Conservation (phyloP, 2,113 vertebrate species). For the Hyperopisus bebe region DNA sequence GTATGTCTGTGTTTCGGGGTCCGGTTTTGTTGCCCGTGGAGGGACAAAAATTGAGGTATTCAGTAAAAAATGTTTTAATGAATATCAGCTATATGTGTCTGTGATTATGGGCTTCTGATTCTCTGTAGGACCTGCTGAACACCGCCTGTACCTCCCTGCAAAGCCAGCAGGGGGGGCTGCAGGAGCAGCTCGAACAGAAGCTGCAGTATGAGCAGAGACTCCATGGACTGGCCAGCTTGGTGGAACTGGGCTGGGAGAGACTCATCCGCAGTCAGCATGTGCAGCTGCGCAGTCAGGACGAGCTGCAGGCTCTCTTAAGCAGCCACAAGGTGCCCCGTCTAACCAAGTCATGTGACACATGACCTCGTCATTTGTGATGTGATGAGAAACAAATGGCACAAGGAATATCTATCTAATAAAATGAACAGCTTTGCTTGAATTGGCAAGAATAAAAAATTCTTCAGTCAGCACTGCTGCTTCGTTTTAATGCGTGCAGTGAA, state of each 20-base stretch:
- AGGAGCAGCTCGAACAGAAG: neutral
- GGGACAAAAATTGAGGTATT: neutral
- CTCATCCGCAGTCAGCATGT: slow-evolving; percentile 1
- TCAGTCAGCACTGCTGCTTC: neutral
- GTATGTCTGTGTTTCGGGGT: neutral
- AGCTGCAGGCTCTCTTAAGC: slow-evolving; percentile 61
- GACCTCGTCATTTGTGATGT: neutral
- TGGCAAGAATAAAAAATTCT: neutral
- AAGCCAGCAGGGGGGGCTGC: neutral
- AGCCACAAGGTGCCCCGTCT: slow-evolving; percentile 65
- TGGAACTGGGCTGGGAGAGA: neutral
- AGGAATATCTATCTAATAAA: neutral
- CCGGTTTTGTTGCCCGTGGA: neutral
- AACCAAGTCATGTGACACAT: neutral
- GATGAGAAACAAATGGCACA: neutral
- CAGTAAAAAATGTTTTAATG: neutral
- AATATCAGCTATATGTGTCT: neutral
- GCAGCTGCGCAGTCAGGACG: slow-evolving; percentile 44
- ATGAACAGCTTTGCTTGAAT: neutral
- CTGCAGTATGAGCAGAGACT: neutral
- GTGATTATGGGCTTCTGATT: neutral
- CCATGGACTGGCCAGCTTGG: neutral
- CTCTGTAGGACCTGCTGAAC: neutral
- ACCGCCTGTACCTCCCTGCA: neutral
- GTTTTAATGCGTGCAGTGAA: neutral